Evolutionary conservation across 2,113 vertebrate genomes (phyloP).

Genomic region (Grammomys dolichurus): DNA sequence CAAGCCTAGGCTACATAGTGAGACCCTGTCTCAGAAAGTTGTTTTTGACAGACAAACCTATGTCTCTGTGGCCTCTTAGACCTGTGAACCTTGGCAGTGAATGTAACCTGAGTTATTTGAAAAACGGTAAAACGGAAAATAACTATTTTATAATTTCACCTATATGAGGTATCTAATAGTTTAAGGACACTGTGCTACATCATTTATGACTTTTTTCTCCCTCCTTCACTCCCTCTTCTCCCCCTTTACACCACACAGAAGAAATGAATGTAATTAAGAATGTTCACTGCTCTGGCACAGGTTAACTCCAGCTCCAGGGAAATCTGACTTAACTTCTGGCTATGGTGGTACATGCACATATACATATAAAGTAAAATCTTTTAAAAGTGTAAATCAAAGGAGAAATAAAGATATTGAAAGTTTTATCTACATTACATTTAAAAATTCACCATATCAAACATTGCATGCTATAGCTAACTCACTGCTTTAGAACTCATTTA

Average conservation of each 20-base stretch:
- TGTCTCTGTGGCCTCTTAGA: background rate
- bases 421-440: background rate
- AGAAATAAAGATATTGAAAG: background rate
- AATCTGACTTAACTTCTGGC: background rate
- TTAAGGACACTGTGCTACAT: background rate
- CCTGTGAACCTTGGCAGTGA: background rate
- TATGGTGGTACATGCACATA: background rate
- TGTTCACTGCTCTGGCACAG: background rate
- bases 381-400: background rate
- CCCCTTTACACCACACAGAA: background rate
- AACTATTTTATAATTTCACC: background rate
- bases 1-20: background rate
- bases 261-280: background rate
- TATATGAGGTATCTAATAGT: background rate
- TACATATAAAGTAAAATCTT: background rate
- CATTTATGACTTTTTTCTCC: background rate
- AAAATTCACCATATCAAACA: background rate
- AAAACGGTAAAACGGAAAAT: background rate
- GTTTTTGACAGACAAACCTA: background rate
- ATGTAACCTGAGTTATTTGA: background rate
- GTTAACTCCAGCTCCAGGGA: background rate
- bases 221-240: background rate
- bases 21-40: background rate
- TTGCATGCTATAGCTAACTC: background rate
- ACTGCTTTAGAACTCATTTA: background rate